phyloP scores from a whole-genome alignment of 2,797 vertebrate species.

The Ptychobarbus kaznakovi region DNA sequence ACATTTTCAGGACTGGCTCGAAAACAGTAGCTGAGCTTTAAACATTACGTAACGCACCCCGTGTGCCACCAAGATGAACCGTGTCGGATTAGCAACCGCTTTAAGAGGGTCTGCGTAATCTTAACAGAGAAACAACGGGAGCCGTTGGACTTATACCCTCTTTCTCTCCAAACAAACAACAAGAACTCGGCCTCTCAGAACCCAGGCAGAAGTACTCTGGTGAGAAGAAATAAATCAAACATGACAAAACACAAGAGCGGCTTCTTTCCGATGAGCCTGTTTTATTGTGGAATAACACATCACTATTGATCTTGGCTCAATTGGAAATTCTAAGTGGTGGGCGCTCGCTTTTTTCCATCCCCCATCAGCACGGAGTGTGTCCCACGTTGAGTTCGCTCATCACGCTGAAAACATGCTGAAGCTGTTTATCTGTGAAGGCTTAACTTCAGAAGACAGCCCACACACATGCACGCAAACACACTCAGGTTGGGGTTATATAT shows the following conservation, averaged over 20 bases:
- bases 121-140: constrained; percentile 20
- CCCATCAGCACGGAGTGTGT: constrained; percentile 1
- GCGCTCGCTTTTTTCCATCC: constrained; percentile 21
- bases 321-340: constrained; percentile 66
- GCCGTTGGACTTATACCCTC: constrained; percentile 24
- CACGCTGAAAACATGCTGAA: constrained; percentile 39
- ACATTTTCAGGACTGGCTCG: constrained; percentile 14
- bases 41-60: constrained; percentile 36
- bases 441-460: constrained; percentile 57
- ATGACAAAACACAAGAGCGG: constrained; percentile 64
- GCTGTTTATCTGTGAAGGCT: constrained; percentile 52
- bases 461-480: constrained; percentile 32
- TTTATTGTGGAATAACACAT: constrained; percentile 74
- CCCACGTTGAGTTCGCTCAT: constrained; percentile 21
- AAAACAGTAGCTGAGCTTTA: constrained; percentile 49
- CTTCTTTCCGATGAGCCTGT: constrained; percentile 67
- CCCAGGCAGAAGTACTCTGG: constrained; percentile 52
- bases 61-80: constrained; percentile 24
- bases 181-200: constrained; percentile 33
- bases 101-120: constrained; percentile 32
- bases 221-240: constrained; percentile 71
- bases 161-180: constrained; percentile 48
- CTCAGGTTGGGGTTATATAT: constrained; percentile 14
- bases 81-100: constrained; percentile 32
- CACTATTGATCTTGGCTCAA: constrained; percentile 74